Evolutionary conservation across 2,113 vertebrate genomes (phyloP).

Genomic region (Proteles cristata): DNA sequence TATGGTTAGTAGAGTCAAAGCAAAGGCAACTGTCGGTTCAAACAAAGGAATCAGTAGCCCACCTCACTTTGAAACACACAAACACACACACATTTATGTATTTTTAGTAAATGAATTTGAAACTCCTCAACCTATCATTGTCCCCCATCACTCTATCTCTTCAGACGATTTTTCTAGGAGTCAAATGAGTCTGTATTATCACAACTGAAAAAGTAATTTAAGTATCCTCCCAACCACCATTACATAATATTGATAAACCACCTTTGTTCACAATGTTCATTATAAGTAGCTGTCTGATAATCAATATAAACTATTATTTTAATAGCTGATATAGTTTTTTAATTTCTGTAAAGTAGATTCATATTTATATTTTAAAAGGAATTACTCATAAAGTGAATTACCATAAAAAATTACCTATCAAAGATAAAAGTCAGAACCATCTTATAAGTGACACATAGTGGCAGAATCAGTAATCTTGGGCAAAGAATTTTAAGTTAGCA

Average conservation of each 20-base stretch:
- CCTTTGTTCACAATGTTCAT: not conserved
- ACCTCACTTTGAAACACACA: not conserved
- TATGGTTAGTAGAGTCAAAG: not conserved
- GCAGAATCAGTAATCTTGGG: not conserved
- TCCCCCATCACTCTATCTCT: not conserved
- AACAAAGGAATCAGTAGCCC: not conserved
- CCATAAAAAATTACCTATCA: not conserved
- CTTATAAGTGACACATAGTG: not conserved
- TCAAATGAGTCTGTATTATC: not conserved
- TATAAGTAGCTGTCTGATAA: not conserved
- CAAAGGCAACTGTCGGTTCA: not conserved
- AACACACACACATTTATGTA: not conserved
- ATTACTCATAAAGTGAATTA: not conserved
- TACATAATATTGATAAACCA: not conserved
- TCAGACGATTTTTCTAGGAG: not conserved
- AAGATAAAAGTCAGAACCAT: not conserved
- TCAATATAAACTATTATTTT: conserved; percentile 5
- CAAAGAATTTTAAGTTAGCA: not conserved
- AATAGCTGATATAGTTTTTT: not conserved
- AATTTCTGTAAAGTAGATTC: not conserved
- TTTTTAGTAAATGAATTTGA: not conserved
- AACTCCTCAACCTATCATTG: not conserved
- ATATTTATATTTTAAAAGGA: not conserved
- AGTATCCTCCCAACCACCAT: not conserved
- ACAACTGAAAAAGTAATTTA: not conserved